A percentile compares a stretch with the other conserved stretches of the same genome.
These are phyloP conservation scores for Acrocephalus scirpaceus DNA, from an alignment of 2,797 vertebrate species.

Conservation along the genomic window DNA sequence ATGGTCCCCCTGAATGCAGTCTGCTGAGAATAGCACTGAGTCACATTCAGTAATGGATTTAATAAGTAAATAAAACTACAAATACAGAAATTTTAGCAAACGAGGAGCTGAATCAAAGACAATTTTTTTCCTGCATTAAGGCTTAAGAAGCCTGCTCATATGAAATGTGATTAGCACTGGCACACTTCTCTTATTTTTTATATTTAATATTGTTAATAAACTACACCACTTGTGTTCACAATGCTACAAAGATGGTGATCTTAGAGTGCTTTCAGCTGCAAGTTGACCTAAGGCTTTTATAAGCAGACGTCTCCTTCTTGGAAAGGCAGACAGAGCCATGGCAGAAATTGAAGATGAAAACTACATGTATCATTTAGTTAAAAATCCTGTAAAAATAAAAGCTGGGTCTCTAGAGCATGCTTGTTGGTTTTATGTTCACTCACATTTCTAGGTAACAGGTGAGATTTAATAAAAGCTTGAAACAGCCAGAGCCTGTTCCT, in stretches of 20 bases:
- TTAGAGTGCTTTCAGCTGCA: not conserved
- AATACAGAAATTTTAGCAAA: not conserved
- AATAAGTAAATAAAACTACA: not conserved
- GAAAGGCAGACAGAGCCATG: not conserved
- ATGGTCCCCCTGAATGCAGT: not conserved
- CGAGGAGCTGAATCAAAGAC: not conserved
- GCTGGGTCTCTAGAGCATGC: not conserved
- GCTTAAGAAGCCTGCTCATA: not conserved
- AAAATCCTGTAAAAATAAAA: not conserved
- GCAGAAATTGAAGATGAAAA: not conserved
- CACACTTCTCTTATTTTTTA: not conserved
- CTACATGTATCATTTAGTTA: not conserved
- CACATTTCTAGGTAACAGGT: not conserved
- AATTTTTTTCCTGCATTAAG: not conserved
- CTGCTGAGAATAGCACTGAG: not conserved
- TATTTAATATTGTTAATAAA: conserved; percentile 9
- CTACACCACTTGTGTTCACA: not conserved
- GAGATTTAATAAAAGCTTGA: not conserved
- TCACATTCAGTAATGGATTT: not conserved
- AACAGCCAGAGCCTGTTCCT: not conserved
- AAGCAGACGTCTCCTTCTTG: not conserved
- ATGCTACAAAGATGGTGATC: not conserved
- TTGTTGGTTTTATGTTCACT: not conserved
- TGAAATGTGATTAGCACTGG: not conserved
- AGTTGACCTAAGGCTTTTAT: not conserved